Evolutionary conservation across 2,113 vertebrate species (phyloP), one percentile per base, ranked within the genome.

Genomic region (Sturnira hondurensis): DNA sequence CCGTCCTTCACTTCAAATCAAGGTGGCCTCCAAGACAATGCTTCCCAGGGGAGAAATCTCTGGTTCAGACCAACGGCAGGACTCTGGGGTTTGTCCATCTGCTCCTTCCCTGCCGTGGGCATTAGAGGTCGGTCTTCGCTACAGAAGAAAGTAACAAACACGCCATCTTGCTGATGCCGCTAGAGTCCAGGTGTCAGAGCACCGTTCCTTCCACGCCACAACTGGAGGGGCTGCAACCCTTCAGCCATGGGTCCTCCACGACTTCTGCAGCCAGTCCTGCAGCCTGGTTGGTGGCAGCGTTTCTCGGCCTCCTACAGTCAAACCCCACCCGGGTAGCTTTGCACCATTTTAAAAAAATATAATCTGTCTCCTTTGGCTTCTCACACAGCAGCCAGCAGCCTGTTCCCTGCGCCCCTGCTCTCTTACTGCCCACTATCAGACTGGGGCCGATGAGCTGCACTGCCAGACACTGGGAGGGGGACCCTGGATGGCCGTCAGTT

Each of bases 271-370:
- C 38, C 28, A 3, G 67, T 56, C 47, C 50, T 65, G 12, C 47
- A 15, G 43, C 36, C 74, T 2, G 7, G n/a, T n/a, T 91, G 58
- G 17, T 1, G 58, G 54, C 0, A 36, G 24, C 5, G 38, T 12
- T 58, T 31, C 45, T 80, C 70, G 58, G 68, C 10, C 47, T 38
- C 43, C 68, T 52, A 4, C 4, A 5, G 61, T 26, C 43, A 0
- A 17, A 41, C 16, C 33, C 36, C 26, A 43, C 54, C 43, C 4
- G 1, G 0, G 4, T 0, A 38, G 52, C 56, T 6, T 68, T 22
- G 1, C 0, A 9, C 24, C 0, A 4, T n/a, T 17, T n/a, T n/a
- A n/a, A n/a, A n/a, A n/a, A n/a, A n/a, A 67, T 1, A 33, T 26
- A 50, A 1, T 22, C 77, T 63, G 52, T 80, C 52, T 70, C 2